Evolutionary conservation across 2,888 invertebrate species (phyloP), one percentile per base, ranked within the genome.

Genomic region (Aradus depressus): DNA sequence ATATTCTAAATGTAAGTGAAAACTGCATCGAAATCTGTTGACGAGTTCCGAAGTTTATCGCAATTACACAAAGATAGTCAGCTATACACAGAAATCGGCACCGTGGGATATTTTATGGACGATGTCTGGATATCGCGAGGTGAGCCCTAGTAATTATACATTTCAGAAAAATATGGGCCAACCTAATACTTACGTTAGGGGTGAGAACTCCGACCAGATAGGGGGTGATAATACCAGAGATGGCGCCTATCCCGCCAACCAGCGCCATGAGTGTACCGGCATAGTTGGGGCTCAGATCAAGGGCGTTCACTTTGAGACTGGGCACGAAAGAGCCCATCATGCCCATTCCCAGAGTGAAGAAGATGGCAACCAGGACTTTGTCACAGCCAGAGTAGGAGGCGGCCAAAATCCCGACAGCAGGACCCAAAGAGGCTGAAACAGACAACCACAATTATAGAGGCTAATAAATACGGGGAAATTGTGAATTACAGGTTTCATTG

Each of bases 291-390:
- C 78, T 79, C 58, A 80, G 69, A 64, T 80, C 80, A 44, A 80
- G 67, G 0, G 79, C 77, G 65, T 79, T 80, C 28, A 80, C 75
- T 66, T 79, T 80, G 75, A 80, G 76, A 52, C 80, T 80, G 1
- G 80, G 79, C 64, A 79, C 79, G 68, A 76, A 80, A 8, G 79
- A 75, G 0, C 80, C 80, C 80, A 80, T 80, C 3, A 78, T 65
- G 6, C 78, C 80, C 79, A 81, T 80, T 45, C 79, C 75, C 1
- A 77, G 70, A 3, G 79, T 79, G 62, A 81, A 79, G 3, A 80
- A 69, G 12, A 72, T 65, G 1, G 81, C 75, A 1, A 79, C 79
- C 0, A 73, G 62, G 2, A 70, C 64, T 14, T 75, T 71, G 66
- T 81, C 72, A 63, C 80, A 81, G 44, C 79, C 80, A 2, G 63